Evolutionary conservation across 2,113 vertebrate genomes (phyloP).

Genomic region (Nettapus auritus): DNA sequence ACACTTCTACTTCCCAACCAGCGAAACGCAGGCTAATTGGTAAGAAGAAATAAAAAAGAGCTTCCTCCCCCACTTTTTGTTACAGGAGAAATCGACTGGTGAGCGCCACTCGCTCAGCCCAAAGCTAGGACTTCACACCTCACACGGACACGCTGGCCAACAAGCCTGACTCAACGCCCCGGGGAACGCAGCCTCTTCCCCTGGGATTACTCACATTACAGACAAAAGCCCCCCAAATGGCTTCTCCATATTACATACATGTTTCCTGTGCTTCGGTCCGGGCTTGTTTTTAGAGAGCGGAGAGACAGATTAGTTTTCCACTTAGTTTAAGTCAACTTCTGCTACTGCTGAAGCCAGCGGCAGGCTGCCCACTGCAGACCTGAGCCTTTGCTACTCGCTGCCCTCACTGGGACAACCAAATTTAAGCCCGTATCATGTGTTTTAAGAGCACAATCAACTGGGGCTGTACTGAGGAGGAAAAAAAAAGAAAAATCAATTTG

Average conservation of each 20-base stretch:
- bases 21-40: not conserved
- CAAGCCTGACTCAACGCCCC: not conserved
- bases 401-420: not conserved
- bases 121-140: not conserved
- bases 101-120: not conserved
- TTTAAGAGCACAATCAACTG: not conserved
- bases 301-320: not conserved
- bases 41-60: too few species aligned
- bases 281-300: not conserved
- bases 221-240: not conserved
- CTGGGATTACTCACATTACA: not conserved
- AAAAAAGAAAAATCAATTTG: not conserved
- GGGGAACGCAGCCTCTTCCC: not conserved
- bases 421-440: not conserved
- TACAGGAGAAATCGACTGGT: not conserved
- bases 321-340: not conserved
- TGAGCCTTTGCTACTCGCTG: not conserved
- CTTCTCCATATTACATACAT: not conserved
- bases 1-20: not conserved
- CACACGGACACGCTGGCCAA: not conserved
- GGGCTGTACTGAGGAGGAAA: not conserved
- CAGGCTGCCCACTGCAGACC: not conserved
- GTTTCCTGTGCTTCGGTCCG: not conserved
- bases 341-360: not conserved
- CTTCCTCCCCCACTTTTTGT: not conserved